Evolutionary conservation across 2,888 invertebrate species (phyloP).

Genomic region (Candidula unifasciata): DNA sequence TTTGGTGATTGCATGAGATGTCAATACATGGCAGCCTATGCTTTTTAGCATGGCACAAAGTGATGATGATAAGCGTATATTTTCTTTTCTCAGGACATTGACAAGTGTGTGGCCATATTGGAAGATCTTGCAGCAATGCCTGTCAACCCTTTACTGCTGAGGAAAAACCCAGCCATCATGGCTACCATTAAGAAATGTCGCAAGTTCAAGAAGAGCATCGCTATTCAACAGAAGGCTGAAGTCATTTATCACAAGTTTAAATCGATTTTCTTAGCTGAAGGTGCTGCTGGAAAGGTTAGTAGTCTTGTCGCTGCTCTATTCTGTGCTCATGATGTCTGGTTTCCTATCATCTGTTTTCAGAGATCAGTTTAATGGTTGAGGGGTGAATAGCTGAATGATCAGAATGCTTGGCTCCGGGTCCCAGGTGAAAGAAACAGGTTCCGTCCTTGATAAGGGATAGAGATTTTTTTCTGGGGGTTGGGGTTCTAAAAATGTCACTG

Average conservation of each 20-base stretch:
- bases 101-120: slow-evolving; percentile 77
- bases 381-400: no score
- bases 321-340: not conserved
- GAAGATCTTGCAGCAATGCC: slow-evolving; percentile 74
- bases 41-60: no score
- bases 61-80: no score
- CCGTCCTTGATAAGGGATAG: no score
- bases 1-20: no score
- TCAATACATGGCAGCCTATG: no score
- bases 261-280: slow-evolving; percentile 73
- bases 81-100: slow-evolving; percentile 69
- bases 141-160: slow-evolving; percentile 73
- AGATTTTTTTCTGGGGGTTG: no score
- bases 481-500: no score
- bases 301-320: not conserved
- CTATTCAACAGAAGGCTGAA: slow-evolving; percentile 77
- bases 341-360: no score
- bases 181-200: slow-evolving; percentile 78
- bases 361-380: no score
- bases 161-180: slow-evolving; percentile 77
- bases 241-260: slow-evolving; percentile 78
- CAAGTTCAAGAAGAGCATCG: slow-evolving; percentile 76
- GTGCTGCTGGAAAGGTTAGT: slow-evolving; percentile 58
- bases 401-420: no score
- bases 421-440: no score